Conservation (phyloP, 1,140 invertebrate genomes). For the Condylostylus longicornis region DNA sequence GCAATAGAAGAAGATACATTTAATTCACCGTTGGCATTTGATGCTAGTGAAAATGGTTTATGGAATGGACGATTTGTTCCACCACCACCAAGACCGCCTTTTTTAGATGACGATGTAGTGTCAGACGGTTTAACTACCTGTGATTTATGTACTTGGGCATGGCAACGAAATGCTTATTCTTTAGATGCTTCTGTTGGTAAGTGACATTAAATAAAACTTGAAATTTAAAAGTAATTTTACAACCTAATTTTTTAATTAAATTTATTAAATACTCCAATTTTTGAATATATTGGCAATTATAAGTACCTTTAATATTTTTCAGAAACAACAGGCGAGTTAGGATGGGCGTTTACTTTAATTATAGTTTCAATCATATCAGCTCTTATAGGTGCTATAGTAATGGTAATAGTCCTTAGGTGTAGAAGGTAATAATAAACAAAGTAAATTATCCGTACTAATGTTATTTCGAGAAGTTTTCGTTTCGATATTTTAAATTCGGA, state of each 20-base stretch:
- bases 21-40: slow-evolving; percentile 38
- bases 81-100: slow-evolving; percentile 47
- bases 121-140: slow-evolving; percentile 54
- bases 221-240: not conserved
- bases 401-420: slow-evolving; percentile 39
- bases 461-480: too few relatives aligned
- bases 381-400: slow-evolving; percentile 37
- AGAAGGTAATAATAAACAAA: slow-evolving; percentile 27
- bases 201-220: slow-evolving; percentile 5
- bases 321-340: slow-evolving; percentile 35
- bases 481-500: too few relatives aligned
- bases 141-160: slow-evolving; percentile 54
- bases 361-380: slow-evolving; percentile 39
- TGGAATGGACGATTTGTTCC: slow-evolving; percentile 50
- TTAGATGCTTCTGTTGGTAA: slow-evolving; percentile 31
- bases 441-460: too few relatives aligned
- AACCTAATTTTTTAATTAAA: too few relatives aligned
- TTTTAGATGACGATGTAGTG: slow-evolving; percentile 42
- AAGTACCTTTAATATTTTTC: slow-evolving; percentile 16
- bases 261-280: too few relatives aligned
- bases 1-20: slow-evolving; percentile 32
- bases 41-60: slow-evolving; percentile 45
- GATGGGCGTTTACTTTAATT: slow-evolving; percentile 37
- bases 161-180: slow-evolving; percentile 31
- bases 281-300: slow-evolving; percentile 4